These are phyloP conservation scores for Plagiodera versicolora DNA, from an alignment of 2,888 invertebrate genomes.

Conservation along the genomic window DNA sequence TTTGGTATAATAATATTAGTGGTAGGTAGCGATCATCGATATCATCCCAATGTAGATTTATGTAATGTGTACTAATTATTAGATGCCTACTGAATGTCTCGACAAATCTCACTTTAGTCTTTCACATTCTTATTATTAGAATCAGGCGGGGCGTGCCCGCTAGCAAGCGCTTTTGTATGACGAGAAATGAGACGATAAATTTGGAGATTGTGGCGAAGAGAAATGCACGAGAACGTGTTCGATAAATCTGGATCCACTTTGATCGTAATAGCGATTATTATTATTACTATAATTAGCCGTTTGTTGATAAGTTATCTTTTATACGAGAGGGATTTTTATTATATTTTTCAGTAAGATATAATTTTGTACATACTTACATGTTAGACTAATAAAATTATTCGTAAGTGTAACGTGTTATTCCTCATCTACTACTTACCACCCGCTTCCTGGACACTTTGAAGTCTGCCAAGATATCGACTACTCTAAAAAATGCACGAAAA, in stretches of 20 bases:
- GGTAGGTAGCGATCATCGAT: conserved; percentile 6
- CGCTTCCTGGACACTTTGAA: too few species aligned
- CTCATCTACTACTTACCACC: too few species aligned
- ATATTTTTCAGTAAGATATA: neutral
- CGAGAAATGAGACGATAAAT: too few species aligned
- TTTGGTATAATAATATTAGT: conserved; percentile 11
- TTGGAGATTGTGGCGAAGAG: too few species aligned
- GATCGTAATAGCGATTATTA: too few species aligned
- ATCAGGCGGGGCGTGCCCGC: too few species aligned
- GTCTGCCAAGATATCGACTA: too few species aligned
- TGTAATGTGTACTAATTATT: conserved; percentile 21
- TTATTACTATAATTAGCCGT: too few species aligned
- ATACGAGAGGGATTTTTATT: neutral
- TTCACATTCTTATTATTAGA: conserved; percentile 26
- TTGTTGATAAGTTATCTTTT: neutral
- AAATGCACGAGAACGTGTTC: too few species aligned
- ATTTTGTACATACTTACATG: neutral
- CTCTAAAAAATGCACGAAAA: too few species aligned
- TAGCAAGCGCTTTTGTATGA: too few species aligned
- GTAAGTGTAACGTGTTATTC: neutral
- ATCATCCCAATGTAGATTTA: conserved; percentile 14
- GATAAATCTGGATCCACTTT: too few species aligned
- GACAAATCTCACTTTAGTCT: conserved; percentile 30
- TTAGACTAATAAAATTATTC: neutral
- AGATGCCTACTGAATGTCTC: conserved; percentile 16